Evolutionary conservation across 2,797 vertebrate species (phyloP), one percentile per base, ranked within the genome.

Genomic region (Sebastes glaucus): DNA sequence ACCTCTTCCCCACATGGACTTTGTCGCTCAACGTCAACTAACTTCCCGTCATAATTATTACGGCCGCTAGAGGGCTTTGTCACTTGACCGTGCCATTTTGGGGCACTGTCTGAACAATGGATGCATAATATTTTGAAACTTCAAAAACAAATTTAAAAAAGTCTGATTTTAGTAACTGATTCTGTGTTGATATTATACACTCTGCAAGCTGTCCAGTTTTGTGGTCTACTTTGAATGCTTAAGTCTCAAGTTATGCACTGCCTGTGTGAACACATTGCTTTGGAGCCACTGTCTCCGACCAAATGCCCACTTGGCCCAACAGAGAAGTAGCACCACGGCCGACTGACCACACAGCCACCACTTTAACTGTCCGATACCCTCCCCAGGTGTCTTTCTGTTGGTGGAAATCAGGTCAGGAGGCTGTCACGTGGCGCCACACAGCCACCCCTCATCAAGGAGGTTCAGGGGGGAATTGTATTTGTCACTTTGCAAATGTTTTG

Each of bases 401-500:
- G 76, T 52, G 4, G 1, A 38, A 70, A 67, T 86, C 49, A 25
- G 61, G 59, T 62, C 23, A 57, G 65, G 52, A 49, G 69, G 35
- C 63, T 11, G 38, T 60, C 60, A 28, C 18, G 23, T 2, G 6
- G 30, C 74, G 71, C 71, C 73, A 75, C 35, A 56, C 65, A 38
- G 65, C 57, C 61, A 8, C 56, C 42, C 32, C 7, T 35, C 71
- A 68, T 55, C 18, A 7, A 42, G 55, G 42, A 38, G n/a, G 6
- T 55, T 78, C 42, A 32, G 60, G 62, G 74, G 71, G 55, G 55
- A 75, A 46, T 28, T 38, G 30, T 23, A 18, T 80, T 64, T 68
- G 61, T 71, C 79, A 70, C 63, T 66, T 55, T 28, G 74, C 55
- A 53, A 56, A 65, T 33, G 59, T 52, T 68, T 55, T 74, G 74